Conservation (phyloP, 2,888 invertebrate genomes). For the Acanthosepion pharaonis region DNA sequence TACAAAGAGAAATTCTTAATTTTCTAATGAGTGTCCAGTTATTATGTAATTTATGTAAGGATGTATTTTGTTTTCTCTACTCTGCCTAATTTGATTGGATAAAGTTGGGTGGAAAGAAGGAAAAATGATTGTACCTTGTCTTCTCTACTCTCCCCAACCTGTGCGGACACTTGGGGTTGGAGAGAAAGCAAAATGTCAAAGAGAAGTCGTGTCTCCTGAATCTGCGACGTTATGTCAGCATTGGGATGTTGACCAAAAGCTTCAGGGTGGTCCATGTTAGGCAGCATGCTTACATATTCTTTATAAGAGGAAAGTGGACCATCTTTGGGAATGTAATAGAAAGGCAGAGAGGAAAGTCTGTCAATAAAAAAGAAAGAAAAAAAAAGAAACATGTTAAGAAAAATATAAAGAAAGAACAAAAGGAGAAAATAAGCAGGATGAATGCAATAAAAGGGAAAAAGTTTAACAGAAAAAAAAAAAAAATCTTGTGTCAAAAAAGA, state of each 20-base stretch:
- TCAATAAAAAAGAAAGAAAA: conserved; percentile 50
- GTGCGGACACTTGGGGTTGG: conserved; percentile 79
- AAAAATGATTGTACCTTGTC: conserved; percentile 78
- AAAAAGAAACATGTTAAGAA: conserved; percentile 35
- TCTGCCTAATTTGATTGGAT: too few species aligned
- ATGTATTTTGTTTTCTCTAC: too few species aligned
- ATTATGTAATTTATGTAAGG: too few species aligned
- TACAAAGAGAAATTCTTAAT: too few species aligned
- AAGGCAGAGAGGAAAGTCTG: conserved; percentile 83
- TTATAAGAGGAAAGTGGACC: conserved; percentile 86
- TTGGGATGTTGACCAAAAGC: conserved; percentile 92
- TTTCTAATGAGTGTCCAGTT: too few species aligned
- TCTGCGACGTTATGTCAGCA: conserved; percentile 89
- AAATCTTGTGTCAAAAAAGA: too few species aligned
- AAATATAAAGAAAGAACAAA: conserved; percentile 48
- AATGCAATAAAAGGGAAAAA: neutral
- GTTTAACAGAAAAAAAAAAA: too few species aligned
- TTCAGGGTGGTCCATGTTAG: conserved; percentile 87
- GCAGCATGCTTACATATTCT: conserved; percentile 86
- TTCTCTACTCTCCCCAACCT: conserved; percentile 78
- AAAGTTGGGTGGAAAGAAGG: neutral
- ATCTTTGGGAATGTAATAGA: conserved; percentile 88
- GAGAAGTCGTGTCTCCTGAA: conserved; percentile 84
- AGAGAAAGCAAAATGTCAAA: conserved; percentile 86
- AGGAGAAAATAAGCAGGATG: neutral